These are phyloP conservation scores for Hylia prasina DNA, from an alignment of 2,113 vertebrate species.

Conservation along the genomic window DNA sequence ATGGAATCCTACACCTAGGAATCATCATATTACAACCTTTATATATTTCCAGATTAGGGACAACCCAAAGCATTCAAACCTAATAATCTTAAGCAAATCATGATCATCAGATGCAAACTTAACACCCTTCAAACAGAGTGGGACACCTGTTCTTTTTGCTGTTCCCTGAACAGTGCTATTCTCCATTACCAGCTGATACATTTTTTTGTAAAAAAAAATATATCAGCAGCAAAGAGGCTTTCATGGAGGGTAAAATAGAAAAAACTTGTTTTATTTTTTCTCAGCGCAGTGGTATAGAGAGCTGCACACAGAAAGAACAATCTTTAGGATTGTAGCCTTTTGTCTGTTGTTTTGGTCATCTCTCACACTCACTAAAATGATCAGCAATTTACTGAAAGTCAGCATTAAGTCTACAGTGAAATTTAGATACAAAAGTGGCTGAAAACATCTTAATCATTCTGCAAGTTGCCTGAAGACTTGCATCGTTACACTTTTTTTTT, in stretches of 20 bases:
- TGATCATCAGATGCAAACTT: neutral
- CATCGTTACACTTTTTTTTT: neutral
- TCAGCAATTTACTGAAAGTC: neutral
- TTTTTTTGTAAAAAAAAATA: neutral
- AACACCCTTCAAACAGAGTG: neutral
- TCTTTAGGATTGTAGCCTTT: neutral
- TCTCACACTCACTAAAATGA: neutral
- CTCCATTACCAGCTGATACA: neutral
- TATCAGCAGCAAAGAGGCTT: neutral
- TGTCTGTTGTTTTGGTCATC: neutral
- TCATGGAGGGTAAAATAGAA: neutral
- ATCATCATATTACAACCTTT: neutral
- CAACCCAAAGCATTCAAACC: neutral
- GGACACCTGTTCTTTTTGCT: neutral
- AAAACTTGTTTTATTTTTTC: neutral
- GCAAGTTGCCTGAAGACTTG: neutral
- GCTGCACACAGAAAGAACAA: neutral
- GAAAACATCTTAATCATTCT: neutral
- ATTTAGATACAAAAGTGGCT: neutral
- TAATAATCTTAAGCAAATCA: neutral
- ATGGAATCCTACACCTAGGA: neutral
- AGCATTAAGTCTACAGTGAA: neutral
- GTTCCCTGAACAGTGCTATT: neutral
- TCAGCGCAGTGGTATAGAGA: neutral
- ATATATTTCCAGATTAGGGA: neutral